Conservation (phyloP, 1,140 invertebrate species). For the Drosophila punjabiensis region DNA sequence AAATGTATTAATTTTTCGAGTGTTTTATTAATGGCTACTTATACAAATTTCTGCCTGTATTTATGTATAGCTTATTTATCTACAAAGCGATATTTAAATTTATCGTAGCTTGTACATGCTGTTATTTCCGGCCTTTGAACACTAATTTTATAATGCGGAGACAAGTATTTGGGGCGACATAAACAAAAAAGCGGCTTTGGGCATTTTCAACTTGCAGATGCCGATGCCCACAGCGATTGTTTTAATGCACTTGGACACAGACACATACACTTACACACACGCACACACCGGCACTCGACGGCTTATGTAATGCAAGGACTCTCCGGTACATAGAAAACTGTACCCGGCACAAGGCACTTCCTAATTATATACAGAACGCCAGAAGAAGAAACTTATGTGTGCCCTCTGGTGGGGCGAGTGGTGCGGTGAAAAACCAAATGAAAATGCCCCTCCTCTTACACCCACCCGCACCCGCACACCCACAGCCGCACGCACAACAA, state of each 20-base stretch:
- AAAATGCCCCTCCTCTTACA: conserved; percentile 41
- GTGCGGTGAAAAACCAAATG: conserved; percentile 72
- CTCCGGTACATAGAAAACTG: conserved; percentile 76
- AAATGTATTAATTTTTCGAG: no score
- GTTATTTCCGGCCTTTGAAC: background rate
- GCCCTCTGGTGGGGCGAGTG: conserved; percentile 29
- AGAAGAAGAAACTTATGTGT: conserved; percentile 52
- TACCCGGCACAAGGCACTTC: conserved; percentile 61
- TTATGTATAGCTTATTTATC: background rate
- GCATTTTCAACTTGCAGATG: conserved; percentile 21
- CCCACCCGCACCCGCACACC: background rate
- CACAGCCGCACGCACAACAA: conserved; percentile 1
- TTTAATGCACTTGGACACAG: conserved; percentile 30
- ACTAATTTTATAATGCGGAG: conserved; percentile 15
- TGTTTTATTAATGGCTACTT: no score
- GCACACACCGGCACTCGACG: conserved; percentile 13
- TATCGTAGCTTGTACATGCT: background rate
- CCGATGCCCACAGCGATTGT: conserved; percentile 34
- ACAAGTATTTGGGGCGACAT: background rate
- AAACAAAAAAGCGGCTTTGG: conserved; percentile 21
- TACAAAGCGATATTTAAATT: background rate
- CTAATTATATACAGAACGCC: conserved; percentile 72
- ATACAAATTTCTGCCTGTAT: no score
- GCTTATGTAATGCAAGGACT: conserved; percentile 46
- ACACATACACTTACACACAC: conserved; percentile 1